These are phyloP conservation scores for Gastrophysa polygoni DNA, from an alignment of 2,888 invertebrate genomes.

Conservation along the genomic window DNA sequence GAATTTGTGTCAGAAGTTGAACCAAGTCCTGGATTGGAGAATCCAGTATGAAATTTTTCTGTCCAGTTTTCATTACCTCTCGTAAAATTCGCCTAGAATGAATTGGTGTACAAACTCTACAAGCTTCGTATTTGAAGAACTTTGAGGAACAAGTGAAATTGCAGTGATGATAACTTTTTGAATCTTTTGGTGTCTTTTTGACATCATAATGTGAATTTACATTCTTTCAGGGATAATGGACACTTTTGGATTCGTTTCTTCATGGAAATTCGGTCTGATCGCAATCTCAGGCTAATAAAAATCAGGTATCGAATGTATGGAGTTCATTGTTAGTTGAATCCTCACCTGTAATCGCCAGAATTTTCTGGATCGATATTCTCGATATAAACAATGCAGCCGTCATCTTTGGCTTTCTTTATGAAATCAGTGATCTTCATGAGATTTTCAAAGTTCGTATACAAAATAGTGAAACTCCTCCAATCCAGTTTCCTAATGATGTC, in stretches of 20 bases:
- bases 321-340: not conserved
- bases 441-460: conserved; percentile 65
- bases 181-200: too few species aligned
- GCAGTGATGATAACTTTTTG: too few species aligned
- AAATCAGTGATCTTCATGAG: conserved; percentile 61
- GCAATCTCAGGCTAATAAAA: too few species aligned
- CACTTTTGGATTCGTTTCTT: too few species aligned
- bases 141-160: too few species aligned
- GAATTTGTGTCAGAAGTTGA: conserved; percentile 62
- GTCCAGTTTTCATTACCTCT: conserved; percentile 57
- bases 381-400: conserved; percentile 52
- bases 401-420: conserved; percentile 57
- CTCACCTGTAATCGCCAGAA: conserved; percentile 62
- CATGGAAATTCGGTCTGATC: too few species aligned
- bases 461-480: conserved; percentile 65
- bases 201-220: too few species aligned
- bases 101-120: not conserved
- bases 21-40: conserved; percentile 59
- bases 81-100: conserved; percentile 55
- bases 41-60: conserved; percentile 62
- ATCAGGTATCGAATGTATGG: too few species aligned
- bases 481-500: conserved; percentile 59
- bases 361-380: conserved; percentile 53
- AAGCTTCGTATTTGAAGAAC: too few species aligned
- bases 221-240: too few species aligned